Conservation (phyloP, 2,113 vertebrate species). For the Carollia perspicillata region DNA sequence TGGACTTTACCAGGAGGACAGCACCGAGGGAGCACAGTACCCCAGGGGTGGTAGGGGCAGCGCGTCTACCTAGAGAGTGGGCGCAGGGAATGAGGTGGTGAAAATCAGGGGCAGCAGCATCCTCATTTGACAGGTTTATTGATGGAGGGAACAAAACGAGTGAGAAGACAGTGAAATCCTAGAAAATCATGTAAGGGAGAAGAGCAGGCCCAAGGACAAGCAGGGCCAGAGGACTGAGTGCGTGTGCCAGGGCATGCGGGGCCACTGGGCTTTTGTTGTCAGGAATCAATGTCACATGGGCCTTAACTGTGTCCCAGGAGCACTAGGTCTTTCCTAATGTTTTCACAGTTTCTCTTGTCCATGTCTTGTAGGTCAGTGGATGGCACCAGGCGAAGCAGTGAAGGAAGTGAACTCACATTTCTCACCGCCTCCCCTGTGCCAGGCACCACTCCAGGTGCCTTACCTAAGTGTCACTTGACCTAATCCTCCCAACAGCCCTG, state of each 20-base stretch:
- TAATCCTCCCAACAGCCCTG: background rate
- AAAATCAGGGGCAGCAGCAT: background rate
- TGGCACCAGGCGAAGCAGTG: background rate
- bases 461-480: background rate
- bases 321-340: background rate
- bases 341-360: background rate
- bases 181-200: background rate
- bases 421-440: fast-evolving
- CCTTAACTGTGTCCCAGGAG: background rate
- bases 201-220: background rate
- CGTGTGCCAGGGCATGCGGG: fast-evolving
- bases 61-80: background rate
- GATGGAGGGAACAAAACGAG: background rate
- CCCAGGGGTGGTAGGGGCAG: background rate
- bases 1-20: background rate
- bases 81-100: background rate
- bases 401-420: background rate
- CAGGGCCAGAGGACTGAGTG: background rate
- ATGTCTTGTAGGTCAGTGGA: background rate
- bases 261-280: fast-evolving
- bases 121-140: background rate
- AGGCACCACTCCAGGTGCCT: background rate
- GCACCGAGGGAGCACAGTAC: background rate
- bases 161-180: background rate
- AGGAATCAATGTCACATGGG: background rate